phyloP scores from a whole-genome alignment of 2,888 invertebrate genomes.

The Tethea ocularis region DNA sequence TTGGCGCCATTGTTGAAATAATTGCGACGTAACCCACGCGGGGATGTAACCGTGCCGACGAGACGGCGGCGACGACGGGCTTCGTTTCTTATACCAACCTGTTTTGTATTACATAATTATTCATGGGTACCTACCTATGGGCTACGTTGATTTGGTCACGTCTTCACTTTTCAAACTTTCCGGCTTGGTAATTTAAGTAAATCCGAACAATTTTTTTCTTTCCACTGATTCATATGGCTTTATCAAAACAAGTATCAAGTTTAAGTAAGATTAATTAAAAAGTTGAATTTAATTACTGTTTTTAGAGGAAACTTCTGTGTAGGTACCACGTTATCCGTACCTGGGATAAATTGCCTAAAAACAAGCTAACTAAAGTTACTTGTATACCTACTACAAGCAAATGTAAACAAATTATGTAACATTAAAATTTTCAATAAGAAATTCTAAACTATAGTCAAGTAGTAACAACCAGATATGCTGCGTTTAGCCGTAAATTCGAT shows the following conservation, averaged over 20 bases:
- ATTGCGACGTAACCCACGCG: constrained; percentile 44
- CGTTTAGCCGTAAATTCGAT: too few relatives aligned
- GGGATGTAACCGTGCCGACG: constrained; percentile 16
- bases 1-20: constrained; percentile 55
- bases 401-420: too few relatives aligned
- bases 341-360: too few relatives aligned
- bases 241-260: constrained; percentile 1
- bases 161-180: constrained; percentile 12
- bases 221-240: background rate
- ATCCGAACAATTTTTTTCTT: background rate
- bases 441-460: too few relatives aligned
- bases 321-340: too few relatives aligned
- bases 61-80: constrained; percentile 19
- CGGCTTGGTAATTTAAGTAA: background rate
- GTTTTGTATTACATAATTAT: constrained; percentile 10
- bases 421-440: too few relatives aligned
- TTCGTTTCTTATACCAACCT: constrained; percentile 25
- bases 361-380: too few relatives aligned
- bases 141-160: background rate
- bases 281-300: background rate
- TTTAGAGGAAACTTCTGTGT: background rate
- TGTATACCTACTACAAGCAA: too few relatives aligned
- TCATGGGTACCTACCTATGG: background rate
- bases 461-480: too few relatives aligned
- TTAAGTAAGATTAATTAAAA: background rate